A percentile compares a stretch with the other conserved stretches of the same genome.
phyloP scores from a whole-genome alignment of 1,140 invertebrate species.

The Archegozetes longisetosus region DNA sequence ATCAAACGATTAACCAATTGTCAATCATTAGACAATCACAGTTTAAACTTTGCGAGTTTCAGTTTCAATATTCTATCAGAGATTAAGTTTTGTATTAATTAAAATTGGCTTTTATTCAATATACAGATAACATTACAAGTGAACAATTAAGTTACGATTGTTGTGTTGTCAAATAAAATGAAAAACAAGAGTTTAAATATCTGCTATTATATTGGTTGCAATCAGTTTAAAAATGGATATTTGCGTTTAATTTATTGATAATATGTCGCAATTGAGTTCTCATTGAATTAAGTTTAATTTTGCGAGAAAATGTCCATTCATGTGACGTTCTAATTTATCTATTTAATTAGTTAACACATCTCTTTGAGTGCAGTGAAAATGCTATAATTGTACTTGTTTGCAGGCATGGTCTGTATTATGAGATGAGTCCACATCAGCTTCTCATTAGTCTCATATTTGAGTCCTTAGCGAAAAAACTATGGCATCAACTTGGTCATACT shows the following conservation, averaged over 20 bases:
- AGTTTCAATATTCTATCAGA: no score
- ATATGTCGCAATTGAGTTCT: slow-evolving; percentile 17
- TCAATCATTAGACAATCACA: no score
- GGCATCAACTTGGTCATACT: not conserved
- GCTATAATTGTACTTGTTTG: slow-evolving; percentile 36
- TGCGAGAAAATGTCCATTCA: slow-evolving; percentile 21
- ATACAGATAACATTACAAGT: no score
- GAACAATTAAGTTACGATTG: no score
- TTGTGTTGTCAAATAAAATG: no score
- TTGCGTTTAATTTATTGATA: slow-evolving; percentile 10
- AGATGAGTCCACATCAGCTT: slow-evolving; percentile 38
- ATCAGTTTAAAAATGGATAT: no score
- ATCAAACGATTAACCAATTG: no score
- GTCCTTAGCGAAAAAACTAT: not conserved
- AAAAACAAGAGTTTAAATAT: no score
- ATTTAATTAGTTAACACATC: slow-evolving; percentile 15
- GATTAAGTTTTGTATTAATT: no score
- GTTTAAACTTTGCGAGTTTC: no score
- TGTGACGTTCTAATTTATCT: slow-evolving; percentile 13
- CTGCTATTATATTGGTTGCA: no score
- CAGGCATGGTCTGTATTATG: slow-evolving; percentile 40
- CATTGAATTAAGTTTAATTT: slow-evolving; percentile 21
- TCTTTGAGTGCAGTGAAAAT: slow-evolving; percentile 32
- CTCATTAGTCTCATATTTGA: slow-evolving; percentile 14
- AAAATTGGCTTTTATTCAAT: no score